phyloP scores from a whole-genome alignment of 1,140 invertebrate genomes.

The Theocolax elegans region DNA sequence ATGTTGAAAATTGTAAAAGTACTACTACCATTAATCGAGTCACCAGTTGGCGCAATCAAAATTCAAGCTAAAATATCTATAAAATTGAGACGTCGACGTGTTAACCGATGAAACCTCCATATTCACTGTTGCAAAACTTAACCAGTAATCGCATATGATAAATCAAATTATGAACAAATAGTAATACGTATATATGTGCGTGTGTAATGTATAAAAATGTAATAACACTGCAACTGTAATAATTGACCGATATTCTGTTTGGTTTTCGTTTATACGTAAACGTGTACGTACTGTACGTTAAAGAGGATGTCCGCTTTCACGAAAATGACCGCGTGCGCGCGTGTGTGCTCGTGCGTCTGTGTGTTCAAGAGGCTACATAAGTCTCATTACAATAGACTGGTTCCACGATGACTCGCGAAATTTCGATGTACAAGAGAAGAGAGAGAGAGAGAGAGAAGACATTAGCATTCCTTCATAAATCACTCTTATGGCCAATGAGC shows the following conservation, averaged over 20 bases:
- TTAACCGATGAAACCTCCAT: no score
- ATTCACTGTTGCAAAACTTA: no score
- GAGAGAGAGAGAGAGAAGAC: background rate
- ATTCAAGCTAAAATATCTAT: no score
- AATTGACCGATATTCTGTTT: background rate
- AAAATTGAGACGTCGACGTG: no score
- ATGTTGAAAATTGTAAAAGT: no score
- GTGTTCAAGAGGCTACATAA: background rate
- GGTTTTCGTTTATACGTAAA: background rate
- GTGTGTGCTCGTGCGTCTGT: background rate
- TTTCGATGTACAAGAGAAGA: background rate
- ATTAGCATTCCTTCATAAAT: conserved; percentile 30
- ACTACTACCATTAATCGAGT: no score
- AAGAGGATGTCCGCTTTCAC: background rate
- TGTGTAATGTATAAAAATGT: no score
- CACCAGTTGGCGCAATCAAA: no score
- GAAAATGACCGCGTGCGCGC: background rate
- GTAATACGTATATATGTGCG: no score
- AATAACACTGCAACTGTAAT: background rate
- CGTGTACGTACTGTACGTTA: no score
- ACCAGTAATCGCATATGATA: no score
- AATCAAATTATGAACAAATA: no score
- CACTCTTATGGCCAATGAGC: conserved; percentile 17
- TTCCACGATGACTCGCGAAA: conserved; percentile 17
- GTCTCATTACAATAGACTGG: background rate